A percentile compares a stretch with the other conserved stretches of the same genome.
phyloP scores from a whole-genome alignment of 53 echinoderm and acorn worm genomes.

The Holothuria leucospilota region DNA sequence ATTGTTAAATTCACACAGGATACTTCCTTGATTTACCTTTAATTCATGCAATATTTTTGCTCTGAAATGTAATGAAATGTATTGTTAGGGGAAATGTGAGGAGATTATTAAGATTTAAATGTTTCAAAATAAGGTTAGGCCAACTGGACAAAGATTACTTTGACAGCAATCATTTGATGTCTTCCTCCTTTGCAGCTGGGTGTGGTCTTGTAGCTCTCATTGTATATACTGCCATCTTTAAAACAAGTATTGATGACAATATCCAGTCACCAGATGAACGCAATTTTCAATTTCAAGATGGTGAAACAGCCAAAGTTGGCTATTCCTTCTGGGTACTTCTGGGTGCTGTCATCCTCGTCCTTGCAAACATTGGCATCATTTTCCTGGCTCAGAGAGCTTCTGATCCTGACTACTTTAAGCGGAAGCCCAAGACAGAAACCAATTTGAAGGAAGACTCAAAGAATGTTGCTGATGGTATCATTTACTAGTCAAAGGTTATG shows the following conservation, averaged over 20 bases:
- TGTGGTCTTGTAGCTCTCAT: constrained; percentile 18
- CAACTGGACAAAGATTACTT: no score
- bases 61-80: no score
- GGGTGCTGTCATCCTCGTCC: neutral
- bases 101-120: no score
- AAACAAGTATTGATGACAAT: neutral
- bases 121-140: no score
- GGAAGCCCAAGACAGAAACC: neutral
- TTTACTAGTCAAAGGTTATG: neutral
- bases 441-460: neutral
- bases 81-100: no score
- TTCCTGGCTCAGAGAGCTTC: constrained; percentile 5
- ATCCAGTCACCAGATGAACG: constrained; percentile 4
- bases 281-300: neutral
- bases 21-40: no score
- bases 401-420: constrained; percentile 3
- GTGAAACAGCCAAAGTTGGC: neutral
- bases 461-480: constrained; percentile 10
- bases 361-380: constrained; percentile 22
- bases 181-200: neutral
- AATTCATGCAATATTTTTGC: no score
- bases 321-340: constrained; percentile 32
- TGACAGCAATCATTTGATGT: no score
- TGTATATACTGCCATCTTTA: neutral
- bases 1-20: no score